Evolutionary conservation across 2,797 vertebrate genomes (phyloP), one percentile per base, ranked within the genome.

Genomic region (Mallotus villosus): DNA sequence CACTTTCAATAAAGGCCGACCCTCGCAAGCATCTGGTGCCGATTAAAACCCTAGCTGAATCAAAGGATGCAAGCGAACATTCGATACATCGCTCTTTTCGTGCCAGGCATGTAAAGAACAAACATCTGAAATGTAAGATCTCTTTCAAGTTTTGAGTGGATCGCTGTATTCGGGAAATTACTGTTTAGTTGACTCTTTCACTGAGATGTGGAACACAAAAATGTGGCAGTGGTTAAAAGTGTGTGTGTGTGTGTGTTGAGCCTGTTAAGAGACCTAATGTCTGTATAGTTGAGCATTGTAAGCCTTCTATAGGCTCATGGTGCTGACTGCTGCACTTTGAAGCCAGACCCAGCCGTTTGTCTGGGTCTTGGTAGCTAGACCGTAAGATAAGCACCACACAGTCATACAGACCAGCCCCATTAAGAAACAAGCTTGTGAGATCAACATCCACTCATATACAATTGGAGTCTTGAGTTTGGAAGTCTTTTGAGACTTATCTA

Each of bases 1-100:
- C 85, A 88, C 84, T 87, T 89, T 86, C 84, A 90, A 87, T 79
- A 83, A 77, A 75, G 66, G 67, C 72, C 5, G 68, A 75, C 74
- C 71, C 71, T 79, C 70, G 63, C 2, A 16, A 70, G 80, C 92
- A 93, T 93, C 91, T 93, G 91, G 90, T 78, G 58, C 78, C 79
- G 68, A 85, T 93, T 92, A 92, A 60, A 46, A 68, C 55, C 62
- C 74, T 0, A 84, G 81, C 76, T 82, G 81, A 90, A 89, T 87
- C 78, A 89, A 92, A 90, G 84, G 81, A 82, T 55, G 55, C 78
- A 82, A 68, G 84, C 80, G 84, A 91, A 88, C 84, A 90, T 90
- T 84, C 82, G 85, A 90, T 91, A 87, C 82, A 86, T 85, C 79
- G 70, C 71, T 71, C 76, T 62, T 34, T 79, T 74, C 65, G 68